These are phyloP conservation scores for Heteropelma amictum DNA, from an alignment of 2,888 invertebrate species.

Conservation along the genomic window DNA sequence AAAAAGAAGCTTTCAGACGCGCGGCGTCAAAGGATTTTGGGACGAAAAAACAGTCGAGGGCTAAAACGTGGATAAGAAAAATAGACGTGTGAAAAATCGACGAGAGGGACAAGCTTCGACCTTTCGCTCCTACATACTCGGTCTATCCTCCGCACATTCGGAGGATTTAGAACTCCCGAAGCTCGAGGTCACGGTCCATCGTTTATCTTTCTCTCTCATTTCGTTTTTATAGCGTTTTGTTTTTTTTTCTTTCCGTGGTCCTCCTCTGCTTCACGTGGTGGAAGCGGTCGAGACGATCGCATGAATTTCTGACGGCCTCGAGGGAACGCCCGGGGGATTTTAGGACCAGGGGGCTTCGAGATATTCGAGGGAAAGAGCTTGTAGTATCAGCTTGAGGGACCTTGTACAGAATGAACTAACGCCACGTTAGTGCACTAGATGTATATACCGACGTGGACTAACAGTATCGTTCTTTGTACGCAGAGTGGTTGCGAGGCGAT, in stretches of 20 bases:
- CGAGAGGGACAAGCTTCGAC: constrained; percentile 10
- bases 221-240: no score
- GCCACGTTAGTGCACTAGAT: background rate
- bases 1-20: no score
- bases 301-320: constrained; percentile 66
- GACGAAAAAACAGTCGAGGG: background rate
- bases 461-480: constrained; percentile 3
- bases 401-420: constrained; percentile 19
- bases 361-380: constrained; percentile 16
- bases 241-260: background rate
- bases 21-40: no score
- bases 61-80: constrained; percentile 4
- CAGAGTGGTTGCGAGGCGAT: constrained; percentile 36
- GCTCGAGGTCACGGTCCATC: constrained; percentile 25
- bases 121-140: background rate
- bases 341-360: constrained; percentile 32
- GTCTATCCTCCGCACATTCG: background rate
- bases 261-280: constrained; percentile 27
- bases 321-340: constrained; percentile 57
- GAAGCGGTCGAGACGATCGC: constrained; percentile 59
- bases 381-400: constrained; percentile 32
- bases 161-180: constrained; percentile 11
- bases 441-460: background rate
- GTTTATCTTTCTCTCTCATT: constrained; percentile 20
- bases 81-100: constrained; percentile 20